Evolutionary conservation across 2,113 vertebrate genomes (phyloP).

Genomic region (Coptodon rendalli): DNA sequence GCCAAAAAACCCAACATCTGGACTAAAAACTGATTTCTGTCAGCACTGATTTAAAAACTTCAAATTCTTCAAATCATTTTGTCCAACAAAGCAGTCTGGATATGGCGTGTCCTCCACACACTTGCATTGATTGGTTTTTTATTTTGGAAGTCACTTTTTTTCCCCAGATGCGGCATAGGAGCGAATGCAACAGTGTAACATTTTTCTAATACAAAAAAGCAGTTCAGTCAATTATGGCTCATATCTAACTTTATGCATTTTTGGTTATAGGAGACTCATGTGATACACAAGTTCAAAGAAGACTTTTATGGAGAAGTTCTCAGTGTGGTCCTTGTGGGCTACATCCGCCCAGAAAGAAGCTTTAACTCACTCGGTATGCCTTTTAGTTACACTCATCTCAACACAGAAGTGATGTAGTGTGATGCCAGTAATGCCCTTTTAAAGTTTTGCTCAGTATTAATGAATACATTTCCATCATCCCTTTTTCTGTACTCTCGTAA

Average conservation of each 20-base stretch:
- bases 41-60: background rate
- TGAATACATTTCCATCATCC: background rate
- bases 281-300: slow-evolving; percentile 91
- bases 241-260: background rate
- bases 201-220: background rate
- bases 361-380: slow-evolving; percentile 84
- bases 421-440: background rate
- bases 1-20: background rate
- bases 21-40: background rate
- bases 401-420: background rate
- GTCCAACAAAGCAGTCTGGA: background rate
- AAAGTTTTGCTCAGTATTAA: background rate
- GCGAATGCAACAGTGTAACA: background rate
- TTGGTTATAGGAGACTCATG: slow-evolving; percentile 83
- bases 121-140: background rate
- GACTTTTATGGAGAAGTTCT: slow-evolving; percentile 94
- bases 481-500: background rate
- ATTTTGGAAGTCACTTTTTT: background rate
- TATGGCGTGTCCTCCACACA: background rate
- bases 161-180: background rate
- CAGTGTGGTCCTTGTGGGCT: slow-evolving; percentile 86
- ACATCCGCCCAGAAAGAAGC: slow-evolving; percentile 91
- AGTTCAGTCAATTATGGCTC: background rate
- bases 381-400: background rate
- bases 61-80: background rate